Evolutionary conservation across 1,140 invertebrate species (phyloP), one percentile per base, ranked within the genome.

Genomic region (Trachelipus rathkii): DNA sequence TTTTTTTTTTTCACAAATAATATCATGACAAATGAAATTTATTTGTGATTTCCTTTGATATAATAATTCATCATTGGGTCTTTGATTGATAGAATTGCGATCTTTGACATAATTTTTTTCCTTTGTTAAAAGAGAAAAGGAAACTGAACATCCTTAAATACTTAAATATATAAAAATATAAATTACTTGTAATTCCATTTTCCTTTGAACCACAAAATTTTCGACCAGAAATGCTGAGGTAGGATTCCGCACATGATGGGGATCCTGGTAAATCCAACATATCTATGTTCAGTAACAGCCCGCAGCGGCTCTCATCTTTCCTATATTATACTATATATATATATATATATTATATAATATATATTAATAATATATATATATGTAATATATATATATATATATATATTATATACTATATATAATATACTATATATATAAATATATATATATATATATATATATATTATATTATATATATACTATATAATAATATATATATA

Each of bases 361-460:
- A 60, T 13, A 60, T 60, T 3, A 4, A 13, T 13, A 13, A 60
- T 33, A 33, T 33, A 33, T 33, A 33, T 33, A 33, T 33, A 33
- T 60, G 8, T 19, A 15, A 15, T 60, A 15, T 60, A 13, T 60
- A 15, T 60, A 60, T 60, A 15, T 60, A 60, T 19, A 60, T 60
- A 15, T 60, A 60, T 33, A 19, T n/a, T 19, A 60, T 19, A 60
- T 60, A 15, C n/a, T 60, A 60, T 13, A 15, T 33, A 60, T 19
- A 13, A n/a, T n/a, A n/a, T n/a, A n/a, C n/a, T 60, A 19, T 60
- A 60, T 60, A 60, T 60, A 60, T 60, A 60, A 3, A 15, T 15
- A 60, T 60, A 60, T 60, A 60, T 60, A 60, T 60, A 60, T 60
- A 60, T 60, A 60, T 60, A 60, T 60, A 60, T 60, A 60, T 60